Evolutionary conservation across 2,797 vertebrate species (phyloP).

Genomic region (Molothrus aeneus): DNA sequence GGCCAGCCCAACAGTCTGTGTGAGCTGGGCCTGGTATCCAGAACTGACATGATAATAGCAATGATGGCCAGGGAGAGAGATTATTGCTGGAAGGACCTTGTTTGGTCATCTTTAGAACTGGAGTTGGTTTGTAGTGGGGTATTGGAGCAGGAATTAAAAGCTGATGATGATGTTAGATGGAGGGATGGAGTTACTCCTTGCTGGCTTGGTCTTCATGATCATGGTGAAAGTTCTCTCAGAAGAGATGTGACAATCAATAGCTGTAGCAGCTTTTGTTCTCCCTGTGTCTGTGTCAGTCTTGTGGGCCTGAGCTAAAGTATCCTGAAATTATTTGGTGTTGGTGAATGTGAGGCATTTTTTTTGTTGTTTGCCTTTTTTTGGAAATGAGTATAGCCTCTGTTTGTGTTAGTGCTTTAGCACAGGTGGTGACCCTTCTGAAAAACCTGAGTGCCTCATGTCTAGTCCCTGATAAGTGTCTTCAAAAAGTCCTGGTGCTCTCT

Average conservation of each 20-base stretch:
- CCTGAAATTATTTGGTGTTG: not conserved
- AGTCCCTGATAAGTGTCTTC: not conserved
- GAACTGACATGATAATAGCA: not conserved
- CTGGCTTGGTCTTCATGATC: not conserved
- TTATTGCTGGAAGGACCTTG: not conserved
- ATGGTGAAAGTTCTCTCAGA: not conserved
- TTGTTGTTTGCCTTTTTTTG: not conserved
- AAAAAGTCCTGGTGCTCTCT: not conserved
- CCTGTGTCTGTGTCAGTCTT: not conserved
- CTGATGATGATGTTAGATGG: no score
- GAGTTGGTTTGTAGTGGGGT: not conserved
- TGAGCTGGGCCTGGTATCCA: not conserved
- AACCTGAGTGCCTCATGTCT: not conserved
- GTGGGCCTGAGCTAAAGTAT: not conserved
- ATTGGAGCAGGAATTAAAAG: not conserved
- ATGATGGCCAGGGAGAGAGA: not conserved
- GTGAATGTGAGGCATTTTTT: not conserved
- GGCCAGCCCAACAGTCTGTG: accelerated
- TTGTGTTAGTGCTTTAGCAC: not conserved
- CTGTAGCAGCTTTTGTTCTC: not conserved
- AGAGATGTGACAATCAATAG: accelerated
- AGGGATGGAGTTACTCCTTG: not conserved
- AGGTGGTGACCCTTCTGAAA: not conserved
- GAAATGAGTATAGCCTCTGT: not conserved
- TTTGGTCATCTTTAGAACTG: not conserved